Evolutionary conservation across 2,797 vertebrate genomes (phyloP), one percentile per base, ranked within the genome.

Genomic region (Sebastes cheni): DNA sequence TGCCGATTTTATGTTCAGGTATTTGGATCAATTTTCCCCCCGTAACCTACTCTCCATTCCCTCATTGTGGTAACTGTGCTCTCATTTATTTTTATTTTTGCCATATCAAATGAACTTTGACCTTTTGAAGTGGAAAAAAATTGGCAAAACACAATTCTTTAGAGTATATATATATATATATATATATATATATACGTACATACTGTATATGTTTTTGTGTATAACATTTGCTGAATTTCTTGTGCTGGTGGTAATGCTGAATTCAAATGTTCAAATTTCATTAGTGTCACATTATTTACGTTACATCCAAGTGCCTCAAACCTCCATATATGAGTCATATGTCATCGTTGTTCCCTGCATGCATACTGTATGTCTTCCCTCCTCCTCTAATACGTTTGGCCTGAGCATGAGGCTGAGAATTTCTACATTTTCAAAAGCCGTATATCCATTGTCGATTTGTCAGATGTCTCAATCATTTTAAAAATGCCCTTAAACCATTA

Each of bases 1-100:
- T 99, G 98, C 97, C 98, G 98, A 91, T 98, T 97, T 95, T 99
- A 99, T 94, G 97, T 99, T 89, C 98, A 99, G 98, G 98, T 99
- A 99, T 95, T 97, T 93, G 95, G 89, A 94, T 62, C n/a, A 56
- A 46, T 78, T 69, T 62, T 20, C 46, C 50, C 61, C 77, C 80
- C 30, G 39, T 58, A 27, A 52, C 65, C 30, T 39, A 12, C 22
- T 30, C 25, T 60, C 59, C 73, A 81, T 79, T 56, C 29, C 66
- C n/a, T 77, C 70, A 65, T 76, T 62, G 59, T 78, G 61, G 6
- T 46, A 23, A 59, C 29, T 60, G 25, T 65, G 23, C 56, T 66
- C 20, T 71, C 67, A 25, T 79, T 77, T 78, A 77, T 39, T 77
- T 78, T 56, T 10, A 74, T 69, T 74, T 64, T 61, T 18, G 30